Evolutionary conservation across 2,113 vertebrate genomes (phyloP), one percentile per base, ranked within the genome.

Genomic region (Perca fluviatilis): DNA sequence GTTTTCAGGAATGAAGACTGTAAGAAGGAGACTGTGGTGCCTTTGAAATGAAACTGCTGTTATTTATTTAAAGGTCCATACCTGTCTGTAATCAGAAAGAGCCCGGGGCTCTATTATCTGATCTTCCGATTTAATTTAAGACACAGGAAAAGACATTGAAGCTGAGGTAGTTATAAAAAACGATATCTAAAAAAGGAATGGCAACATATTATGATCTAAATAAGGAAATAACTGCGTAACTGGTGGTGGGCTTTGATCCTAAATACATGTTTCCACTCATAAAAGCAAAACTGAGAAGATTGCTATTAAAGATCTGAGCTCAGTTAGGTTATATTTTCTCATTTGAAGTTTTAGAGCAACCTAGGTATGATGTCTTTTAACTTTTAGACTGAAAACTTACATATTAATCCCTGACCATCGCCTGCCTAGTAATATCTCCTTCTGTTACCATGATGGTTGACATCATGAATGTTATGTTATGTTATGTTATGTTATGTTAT

Each of bases 1-100:
- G 15, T 54, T 33, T 18, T 1, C 5, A 76, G 49, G 13, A 40
- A 36, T 33, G 47, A 36, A 7, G 19, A 19, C 14, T 14, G 30
- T 27, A 6, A 53, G 47, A 53, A 16, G 12, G 12, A 53, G 21
- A 58, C 33, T 5, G 14, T 36, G 53, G 9, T 10, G 27, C 19
- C 64, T 86, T 70, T 89, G 63, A 83, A 53, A 68, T 49, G n/a
- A 69, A 74, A 81, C 46, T 67, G 16, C 68, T 58, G 57, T 50
- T 67, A 65, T 89, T 88, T 43, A 58, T 77, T 43, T 56, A 73
- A 81, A 80, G 63, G 12, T 71, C 68, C 0, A 0, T 25, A 18
- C 21, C 53, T 64, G 49, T 53, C 86, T 88, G 69, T 89, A 72
- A 87, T 89, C 77, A 79, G 47, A 81, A 78, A 72, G 13, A 54